These are phyloP conservation scores for Myxocyprinus asiaticus DNA, from an alignment of 2,113 vertebrate species.

Conservation along the genomic window DNA sequence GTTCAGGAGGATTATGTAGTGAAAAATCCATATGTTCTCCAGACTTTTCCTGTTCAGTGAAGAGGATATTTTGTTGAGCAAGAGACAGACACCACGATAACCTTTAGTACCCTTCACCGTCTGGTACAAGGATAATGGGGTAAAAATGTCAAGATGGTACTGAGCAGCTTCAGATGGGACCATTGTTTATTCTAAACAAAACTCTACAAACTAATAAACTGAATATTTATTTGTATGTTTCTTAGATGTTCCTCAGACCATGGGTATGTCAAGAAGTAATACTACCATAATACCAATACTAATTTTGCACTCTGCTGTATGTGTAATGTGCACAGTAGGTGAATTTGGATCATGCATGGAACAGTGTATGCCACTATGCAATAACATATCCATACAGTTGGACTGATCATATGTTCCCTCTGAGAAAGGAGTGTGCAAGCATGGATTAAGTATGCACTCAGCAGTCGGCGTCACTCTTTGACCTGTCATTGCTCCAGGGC, in stretches of 20 bases:
- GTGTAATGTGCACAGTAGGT: too few species aligned
- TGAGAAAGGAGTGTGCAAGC: neutral
- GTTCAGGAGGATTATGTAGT: neutral
- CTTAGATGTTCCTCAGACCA: too few species aligned
- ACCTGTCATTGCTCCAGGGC: constrained; percentile 19
- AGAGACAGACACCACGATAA: constrained; percentile 38
- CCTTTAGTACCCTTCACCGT: constrained; percentile 46
- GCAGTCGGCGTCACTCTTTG: neutral
- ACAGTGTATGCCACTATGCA: neutral
- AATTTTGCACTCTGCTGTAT: too few species aligned
- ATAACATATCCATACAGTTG: neutral
- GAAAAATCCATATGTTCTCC: neutral
- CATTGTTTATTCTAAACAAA: too few species aligned
- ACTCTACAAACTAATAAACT: too few species aligned
- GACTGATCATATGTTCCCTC: neutral
- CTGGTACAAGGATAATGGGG: constrained; percentile 47
- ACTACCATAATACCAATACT: too few species aligned
- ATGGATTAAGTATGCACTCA: neutral
- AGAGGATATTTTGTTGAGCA: constrained; percentile 25
- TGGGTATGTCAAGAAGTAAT: too few species aligned
- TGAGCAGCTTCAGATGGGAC: constrained; percentile 1
- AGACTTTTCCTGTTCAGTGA: constrained; percentile 35
- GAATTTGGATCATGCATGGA: neutral
- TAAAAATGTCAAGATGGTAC: constrained; percentile 32
- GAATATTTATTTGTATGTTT: too few species aligned